Conservation (phyloP, 2,797 vertebrate species). For the Enteromius mattozi region DNA sequence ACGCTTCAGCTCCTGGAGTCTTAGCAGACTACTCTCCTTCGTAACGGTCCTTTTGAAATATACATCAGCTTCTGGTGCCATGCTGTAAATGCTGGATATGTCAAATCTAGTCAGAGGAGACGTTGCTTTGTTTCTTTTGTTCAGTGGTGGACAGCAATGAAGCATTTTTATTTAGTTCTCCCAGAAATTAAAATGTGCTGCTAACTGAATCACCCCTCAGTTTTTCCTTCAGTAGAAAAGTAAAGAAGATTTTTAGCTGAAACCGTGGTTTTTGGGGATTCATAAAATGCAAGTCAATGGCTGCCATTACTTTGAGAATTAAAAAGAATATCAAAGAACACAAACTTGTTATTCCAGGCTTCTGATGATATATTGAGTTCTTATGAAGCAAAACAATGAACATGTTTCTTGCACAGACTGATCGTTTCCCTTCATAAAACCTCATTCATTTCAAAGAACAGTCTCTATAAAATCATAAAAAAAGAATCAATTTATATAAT, state of each 20-base stretch:
- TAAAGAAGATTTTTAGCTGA: neutral
- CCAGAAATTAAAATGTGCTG: neutral
- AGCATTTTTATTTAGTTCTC: neutral
- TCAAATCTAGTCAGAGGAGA: slow-evolving; percentile 21
- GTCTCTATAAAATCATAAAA: no score
- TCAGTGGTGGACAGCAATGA: neutral
- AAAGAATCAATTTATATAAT: no score
- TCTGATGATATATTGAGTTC: neutral
- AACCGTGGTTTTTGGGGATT: neutral
- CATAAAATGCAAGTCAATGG: neutral
- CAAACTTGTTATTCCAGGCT: neutral
- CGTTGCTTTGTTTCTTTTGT: slow-evolving; percentile 10
- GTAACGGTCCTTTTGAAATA: slow-evolving; percentile 51
- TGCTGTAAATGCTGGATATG: slow-evolving; percentile 41
- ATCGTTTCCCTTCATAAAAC: neutral
- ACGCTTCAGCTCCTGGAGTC: slow-evolving; percentile 40
- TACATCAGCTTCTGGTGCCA: slow-evolving; percentile 50
- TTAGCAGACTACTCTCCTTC: slow-evolving; percentile 17
- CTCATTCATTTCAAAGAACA: no score
- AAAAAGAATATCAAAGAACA: neutral
- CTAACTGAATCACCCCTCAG: neutral
- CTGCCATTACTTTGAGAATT: neutral
- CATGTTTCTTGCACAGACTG: neutral
- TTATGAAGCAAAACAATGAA: neutral
- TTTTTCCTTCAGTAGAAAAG: neutral